Base-by-base conservation (phyloP, 2,888 invertebrate genomes). In the Ceramica pisi region DNA sequence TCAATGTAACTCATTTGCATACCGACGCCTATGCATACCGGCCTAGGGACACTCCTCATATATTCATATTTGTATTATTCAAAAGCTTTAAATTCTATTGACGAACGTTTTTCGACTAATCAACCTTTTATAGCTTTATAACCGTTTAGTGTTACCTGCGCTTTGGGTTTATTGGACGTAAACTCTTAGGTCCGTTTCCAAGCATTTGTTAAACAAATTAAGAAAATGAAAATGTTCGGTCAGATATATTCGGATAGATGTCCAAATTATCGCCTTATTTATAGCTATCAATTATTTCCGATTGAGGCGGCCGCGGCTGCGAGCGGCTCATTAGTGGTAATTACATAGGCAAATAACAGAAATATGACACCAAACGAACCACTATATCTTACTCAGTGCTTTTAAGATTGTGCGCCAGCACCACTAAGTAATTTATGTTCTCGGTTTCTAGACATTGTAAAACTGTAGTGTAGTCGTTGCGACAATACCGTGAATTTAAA, bases 261-360 rank as follows among this genome's bases (percentile, higher is more conserved):
- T 87, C 85, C 69, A 84, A 86, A 88, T 85, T 80, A 87, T 83
- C 81, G 85, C 73, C 81, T 83, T 85, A 88, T 86, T 90, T 89
- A 90, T 88, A 70, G 81, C 66, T 76, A 78, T 85, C 88, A 87
- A 91, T 91, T 89, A 89, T 87, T 84, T 86, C 81, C 67, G 71
- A 80, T 73, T 46, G 75, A 67, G 75, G 71, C 65, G 60, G 46
- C 38, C 38, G 38, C 4, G 16, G 71, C 75, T 65, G 68, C 78
- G 75, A 74, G 74, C 62, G 78, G 70, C 80, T 85, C 81, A 87
- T 87, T 87, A 86, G 80, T 70, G 67, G 69, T 83, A 73, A 83
- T 80, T 80, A 82, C 76, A 82, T 67, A 83, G 83, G 81, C 84
- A 87, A 84, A 87, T 86, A 86, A 83, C 79, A 84, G 81, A 87